Percentiles rank a stretch among this genome's conserved stretches.
phyloP scores from a whole-genome alignment of 2,888 invertebrate species.

The Caenorhabditis japonica region DNA sequence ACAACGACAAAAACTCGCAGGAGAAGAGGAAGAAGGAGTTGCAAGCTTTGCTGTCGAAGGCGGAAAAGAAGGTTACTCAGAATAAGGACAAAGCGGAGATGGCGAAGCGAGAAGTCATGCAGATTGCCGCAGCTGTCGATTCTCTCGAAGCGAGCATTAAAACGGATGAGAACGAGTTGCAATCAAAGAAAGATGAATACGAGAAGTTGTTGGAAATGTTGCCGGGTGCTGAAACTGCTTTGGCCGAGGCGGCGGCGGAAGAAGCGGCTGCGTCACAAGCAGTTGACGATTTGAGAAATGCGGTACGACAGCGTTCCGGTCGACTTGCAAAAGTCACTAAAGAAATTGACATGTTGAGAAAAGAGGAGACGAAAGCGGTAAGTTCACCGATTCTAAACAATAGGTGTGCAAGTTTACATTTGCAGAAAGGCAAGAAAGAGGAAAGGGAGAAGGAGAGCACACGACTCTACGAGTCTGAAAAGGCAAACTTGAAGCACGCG shows the following conservation, averaged over 20 bases:
- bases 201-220: slow-evolving; percentile 2
- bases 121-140: slow-evolving; percentile 23
- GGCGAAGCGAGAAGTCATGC: slow-evolving; percentile 19
- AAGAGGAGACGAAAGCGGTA: slow-evolving; percentile 37
- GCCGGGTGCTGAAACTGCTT: not conserved
- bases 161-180: slow-evolving; percentile 11
- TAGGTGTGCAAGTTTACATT: not conserved
- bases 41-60: slow-evolving; percentile 7
- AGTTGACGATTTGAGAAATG: slow-evolving; percentile 48
- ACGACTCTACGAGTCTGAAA: slow-evolving; percentile 5
- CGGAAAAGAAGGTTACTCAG: slow-evolving; percentile 10
- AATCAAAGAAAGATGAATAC: slow-evolving; percentile 6
- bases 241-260: not conserved
- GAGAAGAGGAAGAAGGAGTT: slow-evolving; percentile 53
- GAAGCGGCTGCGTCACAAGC: slow-evolving; percentile 45
- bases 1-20: slow-evolving; percentile 59
- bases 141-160: slow-evolving; percentile 19
- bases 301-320: slow-evolving; percentile 23
- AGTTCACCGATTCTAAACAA: slow-evolving; percentile 13
- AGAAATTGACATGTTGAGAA: slow-evolving; percentile 33
- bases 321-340: slow-evolving; percentile 29
- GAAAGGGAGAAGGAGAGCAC: slow-evolving; percentile 10
- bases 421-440: slow-evolving; percentile 10
- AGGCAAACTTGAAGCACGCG: slow-evolving; percentile 1
- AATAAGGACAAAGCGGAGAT: slow-evolving; percentile 14